phyloP scores from a whole-genome alignment of 2,888 invertebrate species.

The Coremacera marginata region DNA sequence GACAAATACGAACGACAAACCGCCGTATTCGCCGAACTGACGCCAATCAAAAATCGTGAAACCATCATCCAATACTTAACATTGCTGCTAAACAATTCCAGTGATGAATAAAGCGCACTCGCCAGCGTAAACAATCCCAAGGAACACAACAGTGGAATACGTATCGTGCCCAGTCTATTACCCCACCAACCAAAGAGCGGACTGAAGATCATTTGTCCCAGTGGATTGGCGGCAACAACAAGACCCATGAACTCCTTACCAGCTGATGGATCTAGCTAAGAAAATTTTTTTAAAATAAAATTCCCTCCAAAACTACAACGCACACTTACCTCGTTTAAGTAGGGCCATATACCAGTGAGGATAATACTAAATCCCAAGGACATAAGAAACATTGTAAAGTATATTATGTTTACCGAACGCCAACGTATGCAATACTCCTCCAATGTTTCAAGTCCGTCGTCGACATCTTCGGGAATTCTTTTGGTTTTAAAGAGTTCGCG shows the following conservation, averaged over 20 bases:
- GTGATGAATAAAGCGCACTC: conserved; percentile 80
- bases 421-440: conserved; percentile 79
- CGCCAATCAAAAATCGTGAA: conserved; percentile 84
- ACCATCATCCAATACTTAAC: conserved; percentile 81
- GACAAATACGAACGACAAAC: conserved; percentile 87
- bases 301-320: no score
- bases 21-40: conserved; percentile 86
- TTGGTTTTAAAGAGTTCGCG: conserved; percentile 51
- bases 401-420: conserved; percentile 84
- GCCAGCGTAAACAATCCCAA: conserved; percentile 80
- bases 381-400: conserved; percentile 92
- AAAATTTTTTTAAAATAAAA: conserved; percentile 44
- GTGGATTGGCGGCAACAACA: conserved; percentile 87
- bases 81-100: conserved; percentile 77
- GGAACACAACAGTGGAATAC: conserved; percentile 79
- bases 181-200: conserved; percentile 89
- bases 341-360: conserved; percentile 90
- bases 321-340: conserved; percentile 80
- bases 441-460: conserved; percentile 76
- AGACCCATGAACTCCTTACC: conserved; percentile 87
- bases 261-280: conserved; percentile 82
- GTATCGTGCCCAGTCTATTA: conserved; percentile 79
- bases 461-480: conserved; percentile 59
- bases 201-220: conserved; percentile 88
- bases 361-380: conserved; percentile 89